These are phyloP conservation scores for Pyrocoelia pectoralis DNA, from an alignment of 2,888 invertebrate species.

Conservation along the genomic window DNA sequence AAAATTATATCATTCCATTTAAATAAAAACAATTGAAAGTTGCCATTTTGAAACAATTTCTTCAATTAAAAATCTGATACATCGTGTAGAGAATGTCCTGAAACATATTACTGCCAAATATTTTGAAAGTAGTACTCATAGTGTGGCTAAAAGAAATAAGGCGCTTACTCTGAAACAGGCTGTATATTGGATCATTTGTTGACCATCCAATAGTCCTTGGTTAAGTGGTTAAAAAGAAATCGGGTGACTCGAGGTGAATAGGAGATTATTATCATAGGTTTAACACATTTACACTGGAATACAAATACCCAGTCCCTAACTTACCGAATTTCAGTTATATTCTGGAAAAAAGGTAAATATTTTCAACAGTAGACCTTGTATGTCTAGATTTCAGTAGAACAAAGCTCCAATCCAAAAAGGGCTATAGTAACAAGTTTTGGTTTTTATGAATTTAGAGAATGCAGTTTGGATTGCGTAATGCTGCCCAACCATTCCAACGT, in stretches of 20 bases:
- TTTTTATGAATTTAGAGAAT: constrained; percentile 1
- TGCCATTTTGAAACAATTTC: no score
- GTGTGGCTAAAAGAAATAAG: no score
- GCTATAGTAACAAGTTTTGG: constrained; percentile 3
- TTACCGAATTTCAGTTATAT: not conserved
- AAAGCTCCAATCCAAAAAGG: not conserved
- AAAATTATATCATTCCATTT: no score
- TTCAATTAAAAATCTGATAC: no score
- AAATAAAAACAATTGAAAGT: no score
- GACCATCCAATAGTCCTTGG: no score
- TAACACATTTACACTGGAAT: not conserved
- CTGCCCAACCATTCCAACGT: constrained; percentile 8
- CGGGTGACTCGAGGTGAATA: not conserved
- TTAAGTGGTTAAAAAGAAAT: no score
- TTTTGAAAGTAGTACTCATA: no score
- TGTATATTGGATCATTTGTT: no score
- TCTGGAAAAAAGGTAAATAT: not conserved
- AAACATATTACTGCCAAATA: no score
- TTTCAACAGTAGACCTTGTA: not conserved
- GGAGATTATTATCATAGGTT: not conserved
- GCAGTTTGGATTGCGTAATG: not conserved
- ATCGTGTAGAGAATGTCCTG: no score
- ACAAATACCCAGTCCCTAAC: not conserved
- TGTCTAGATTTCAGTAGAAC: not conserved
- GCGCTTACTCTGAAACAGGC: no score